These are phyloP conservation scores for Bos taurus DNA, from an alignment of 2,113 vertebrate genomes.

Conservation along the genomic window DNA sequence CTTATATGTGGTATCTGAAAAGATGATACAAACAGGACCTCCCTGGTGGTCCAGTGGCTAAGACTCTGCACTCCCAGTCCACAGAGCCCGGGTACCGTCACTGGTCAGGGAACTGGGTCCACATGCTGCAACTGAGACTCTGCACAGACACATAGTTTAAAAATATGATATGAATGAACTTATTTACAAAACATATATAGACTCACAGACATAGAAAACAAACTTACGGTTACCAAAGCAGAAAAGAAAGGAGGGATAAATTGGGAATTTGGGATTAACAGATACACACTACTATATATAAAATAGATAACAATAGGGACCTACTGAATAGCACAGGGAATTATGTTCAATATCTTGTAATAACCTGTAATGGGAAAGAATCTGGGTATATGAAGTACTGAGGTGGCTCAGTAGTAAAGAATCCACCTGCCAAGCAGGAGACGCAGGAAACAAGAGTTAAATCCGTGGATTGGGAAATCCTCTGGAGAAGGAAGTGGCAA, in stretches of 20 bases:
- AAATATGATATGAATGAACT: neutral
- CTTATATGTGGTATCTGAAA: neutral
- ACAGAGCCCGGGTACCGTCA: fast-evolving
- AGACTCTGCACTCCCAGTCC: neutral
- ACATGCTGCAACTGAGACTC: neutral
- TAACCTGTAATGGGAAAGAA: neutral
- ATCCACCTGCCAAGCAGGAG: neutral
- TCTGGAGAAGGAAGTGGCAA: neutral
- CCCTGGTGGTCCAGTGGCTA: neutral
- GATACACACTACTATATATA: neutral
- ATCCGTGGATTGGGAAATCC: neutral
- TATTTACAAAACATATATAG: neutral
- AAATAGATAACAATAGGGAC: neutral
- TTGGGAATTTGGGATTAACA: neutral
- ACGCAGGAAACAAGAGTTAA: neutral
- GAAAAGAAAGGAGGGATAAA: neutral
- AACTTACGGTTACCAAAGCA: neutral
- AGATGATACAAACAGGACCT: neutral
- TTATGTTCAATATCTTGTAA: neutral
- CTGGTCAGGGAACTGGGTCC: neutral
- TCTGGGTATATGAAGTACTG: neutral
- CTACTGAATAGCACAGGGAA: neutral
- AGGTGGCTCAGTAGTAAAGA: neutral
- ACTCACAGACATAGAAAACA: neutral
- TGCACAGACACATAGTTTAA: neutral